Evolutionary conservation across 2,113 vertebrate genomes (phyloP).

Genomic region (Cathartes aura): DNA sequence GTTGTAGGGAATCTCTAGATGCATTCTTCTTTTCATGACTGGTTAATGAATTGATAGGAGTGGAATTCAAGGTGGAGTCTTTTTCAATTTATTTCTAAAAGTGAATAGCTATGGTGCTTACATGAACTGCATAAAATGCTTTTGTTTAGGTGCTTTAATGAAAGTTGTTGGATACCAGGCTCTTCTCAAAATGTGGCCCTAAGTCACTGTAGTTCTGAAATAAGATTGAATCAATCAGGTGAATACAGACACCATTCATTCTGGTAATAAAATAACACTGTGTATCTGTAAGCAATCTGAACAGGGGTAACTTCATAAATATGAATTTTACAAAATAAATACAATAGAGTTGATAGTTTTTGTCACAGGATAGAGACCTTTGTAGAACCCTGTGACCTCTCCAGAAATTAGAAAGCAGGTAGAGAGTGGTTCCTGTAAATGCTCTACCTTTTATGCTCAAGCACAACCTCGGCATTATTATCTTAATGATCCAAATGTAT

Average conservation of each 20-base stretch:
- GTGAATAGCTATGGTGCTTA: not conserved
- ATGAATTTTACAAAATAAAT: not conserved
- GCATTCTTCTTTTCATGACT: not conserved
- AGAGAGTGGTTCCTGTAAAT: not conserved
- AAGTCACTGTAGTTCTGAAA: not conserved
- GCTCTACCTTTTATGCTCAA: not conserved
- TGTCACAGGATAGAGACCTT: not conserved
- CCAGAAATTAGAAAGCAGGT: not conserved
- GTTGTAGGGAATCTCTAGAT: not conserved
- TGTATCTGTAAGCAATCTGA: not conserved
- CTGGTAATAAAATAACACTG: not conserved
- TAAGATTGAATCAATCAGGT: fast-evolving
- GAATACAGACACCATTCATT: not conserved
- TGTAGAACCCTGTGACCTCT: not conserved
- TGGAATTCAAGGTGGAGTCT: not conserved
- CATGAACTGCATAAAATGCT: not conserved
- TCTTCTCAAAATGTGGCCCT: not conserved
- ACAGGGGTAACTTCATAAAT: not conserved
- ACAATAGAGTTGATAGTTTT: not conserved
- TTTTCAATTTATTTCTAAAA: not conserved
- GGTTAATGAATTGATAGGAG: not conserved
- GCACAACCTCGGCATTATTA: not conserved
- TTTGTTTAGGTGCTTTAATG: not conserved
- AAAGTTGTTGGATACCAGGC: not conserved
- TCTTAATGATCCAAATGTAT: not conserved